Base-by-base conservation (phyloP, 2,113 vertebrate genomes). In the Toxotes chatareus region DNA sequence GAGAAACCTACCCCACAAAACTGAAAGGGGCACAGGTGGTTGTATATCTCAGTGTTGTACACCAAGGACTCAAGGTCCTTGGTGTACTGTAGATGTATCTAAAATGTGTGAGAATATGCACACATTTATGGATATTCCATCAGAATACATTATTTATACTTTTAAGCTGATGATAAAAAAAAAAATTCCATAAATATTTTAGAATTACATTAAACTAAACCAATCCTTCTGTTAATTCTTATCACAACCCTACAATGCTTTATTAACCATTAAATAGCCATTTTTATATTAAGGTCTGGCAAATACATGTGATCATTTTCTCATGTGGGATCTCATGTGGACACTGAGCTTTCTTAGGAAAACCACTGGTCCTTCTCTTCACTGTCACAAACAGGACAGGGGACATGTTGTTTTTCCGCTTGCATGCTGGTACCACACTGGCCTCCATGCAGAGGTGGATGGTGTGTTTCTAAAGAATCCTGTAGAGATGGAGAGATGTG, bases 401-500 rank as follows among this genome's bases (percentile, higher is more conserved):
- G 36, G 61, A 76, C 46, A 47, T 44, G 23, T 40, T 51, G 14
- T 84, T 68, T 49, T 40, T 34, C 55, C 11, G 77, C 21, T 7
- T 55, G 49, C n/a, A 49, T 56, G 71, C 65, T 70, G n/a, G 49
- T 66, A 63, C 9, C 59, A 75, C 47, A 60, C 56, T 73, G 40
- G 49, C 70, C 46, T 68, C 62, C 3, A 2, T 14, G 40, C 42
- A 82, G 69, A 85, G 51, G 69, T 79, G 65, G 32, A n/a, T 71
- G 46, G 49, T 86, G 21, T 56, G 66, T 78, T 85, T 82, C 59
- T 77, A 46, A 86, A 87, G 75, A 71, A 80, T 84, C 80, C 80
- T 76, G 80, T 61, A 53, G 60, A 86, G 82, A 82, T 74, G 63
- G 57, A 73, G 7, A 27, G 83, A 93, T 92, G 64, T 93, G 91